These are phyloP conservation scores for Magallana gigas DNA, from an alignment of 1,140 invertebrate genomes.

Conservation along the genomic window DNA sequence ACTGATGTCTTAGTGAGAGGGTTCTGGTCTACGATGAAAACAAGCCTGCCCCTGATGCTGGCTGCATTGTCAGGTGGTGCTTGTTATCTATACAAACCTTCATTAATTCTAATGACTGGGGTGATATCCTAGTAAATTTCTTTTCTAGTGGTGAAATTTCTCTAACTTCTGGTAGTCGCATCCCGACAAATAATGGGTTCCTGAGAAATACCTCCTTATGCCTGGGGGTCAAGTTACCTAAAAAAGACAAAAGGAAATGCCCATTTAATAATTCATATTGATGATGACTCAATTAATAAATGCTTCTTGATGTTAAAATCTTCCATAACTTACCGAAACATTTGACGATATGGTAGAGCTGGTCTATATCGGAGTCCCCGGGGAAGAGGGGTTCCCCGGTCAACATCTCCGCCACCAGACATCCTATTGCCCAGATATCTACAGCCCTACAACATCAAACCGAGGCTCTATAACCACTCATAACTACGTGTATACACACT, in stretches of 20 bases:
- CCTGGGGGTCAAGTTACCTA: constrained; percentile 80
- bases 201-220: constrained; percentile 84
- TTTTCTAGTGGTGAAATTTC: constrained; percentile 78
- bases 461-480: no score
- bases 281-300: background rate
- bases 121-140: constrained; percentile 82
- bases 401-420: constrained; percentile 78
- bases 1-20: no score
- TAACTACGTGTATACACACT: background rate
- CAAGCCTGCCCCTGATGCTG: no score
- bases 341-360: constrained; percentile 79
- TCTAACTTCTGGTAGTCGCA: constrained; percentile 77
- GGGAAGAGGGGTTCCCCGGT: constrained; percentile 79
- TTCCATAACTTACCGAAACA: constrained; percentile 75
- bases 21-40: no score
- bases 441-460: constrained; percentile 72
- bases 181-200: constrained; percentile 81
- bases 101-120: constrained; percentile 81
- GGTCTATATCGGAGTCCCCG: constrained; percentile 80
- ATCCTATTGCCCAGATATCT: constrained; percentile 80
- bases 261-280: background rate
- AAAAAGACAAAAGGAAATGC: constrained; percentile 35
- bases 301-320: no score
- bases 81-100: constrained; percentile 68
- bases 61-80: no score